These are phyloP conservation scores for Epizoanthus rinbou DNA, from an alignment of 92 coral and sea anemone species.

Conservation along the genomic window DNA sequence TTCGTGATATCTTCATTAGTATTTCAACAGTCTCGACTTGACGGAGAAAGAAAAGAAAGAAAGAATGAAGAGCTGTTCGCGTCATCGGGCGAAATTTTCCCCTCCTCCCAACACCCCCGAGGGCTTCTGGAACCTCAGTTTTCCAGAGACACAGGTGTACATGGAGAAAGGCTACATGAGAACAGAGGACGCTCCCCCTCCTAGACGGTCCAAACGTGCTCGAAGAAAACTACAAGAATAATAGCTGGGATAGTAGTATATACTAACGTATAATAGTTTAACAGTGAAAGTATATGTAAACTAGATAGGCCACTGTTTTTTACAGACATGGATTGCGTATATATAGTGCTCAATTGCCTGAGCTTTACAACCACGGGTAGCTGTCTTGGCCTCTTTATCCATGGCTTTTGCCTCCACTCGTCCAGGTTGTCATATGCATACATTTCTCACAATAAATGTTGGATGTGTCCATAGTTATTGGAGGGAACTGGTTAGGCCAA, in stretches of 20 bases:
- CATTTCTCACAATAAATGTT: no score
- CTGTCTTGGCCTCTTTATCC: no score
- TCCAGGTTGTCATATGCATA: no score
- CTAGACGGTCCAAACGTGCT: slow-evolving; percentile 48
- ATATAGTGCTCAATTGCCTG: no score
- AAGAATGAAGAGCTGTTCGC: slow-evolving; percentile 84
- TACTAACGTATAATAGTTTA: no score
- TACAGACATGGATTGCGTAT: no score
- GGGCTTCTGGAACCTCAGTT: slow-evolving; percentile 92
- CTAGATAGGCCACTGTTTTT: no score
- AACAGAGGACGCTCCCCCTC: slow-evolving; percentile 66
- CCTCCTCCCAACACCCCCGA: slow-evolving; percentile 98
- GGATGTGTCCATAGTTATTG: no score
- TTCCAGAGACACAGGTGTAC: slow-evolving; percentile 88
- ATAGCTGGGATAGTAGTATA: background rate
- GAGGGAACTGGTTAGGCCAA: no score
- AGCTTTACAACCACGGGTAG: no score
- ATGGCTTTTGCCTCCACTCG: no score
- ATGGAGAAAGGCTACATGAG: slow-evolving; percentile 82
- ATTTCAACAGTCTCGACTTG: slow-evolving; percentile 76
- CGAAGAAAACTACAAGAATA: slow-evolving; percentile 44
- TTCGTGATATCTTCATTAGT: slow-evolving; percentile 55
- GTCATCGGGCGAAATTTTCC: slow-evolving; percentile 93
- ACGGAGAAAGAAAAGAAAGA: slow-evolving; percentile 80
- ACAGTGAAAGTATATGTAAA: no score